phyloP scores from a whole-genome alignment of 2,888 invertebrate species.

The Aphelenchoides bicaudatus region DNA sequence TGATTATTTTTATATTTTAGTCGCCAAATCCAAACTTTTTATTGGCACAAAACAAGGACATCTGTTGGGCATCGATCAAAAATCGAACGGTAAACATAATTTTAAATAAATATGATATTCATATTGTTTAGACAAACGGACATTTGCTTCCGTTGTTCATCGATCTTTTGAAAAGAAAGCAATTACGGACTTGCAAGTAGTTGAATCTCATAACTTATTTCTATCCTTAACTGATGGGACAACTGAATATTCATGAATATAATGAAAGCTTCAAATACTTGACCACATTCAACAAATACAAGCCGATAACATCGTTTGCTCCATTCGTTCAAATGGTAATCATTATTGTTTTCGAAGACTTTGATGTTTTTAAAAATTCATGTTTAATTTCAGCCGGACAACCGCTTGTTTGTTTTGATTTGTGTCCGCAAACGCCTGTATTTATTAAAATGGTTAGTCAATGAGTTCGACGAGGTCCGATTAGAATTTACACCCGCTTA shows the following conservation, averaged over 20 bases:
- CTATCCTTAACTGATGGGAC: conserved; percentile 47
- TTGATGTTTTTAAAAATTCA: conserved; percentile 1
- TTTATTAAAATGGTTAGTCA: conserved; percentile 58
- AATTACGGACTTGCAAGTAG: conserved; percentile 42
- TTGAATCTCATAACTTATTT: conserved; percentile 44
- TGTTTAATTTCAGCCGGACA: conserved; percentile 30
- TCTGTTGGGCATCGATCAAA: conserved; percentile 26
- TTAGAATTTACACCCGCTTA: conserved; percentile 22
- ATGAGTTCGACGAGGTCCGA: conserved; percentile 60
- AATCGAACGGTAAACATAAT: conserved; percentile 23
- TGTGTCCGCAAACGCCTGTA: conserved; percentile 41
- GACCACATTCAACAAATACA: conserved; percentile 24
- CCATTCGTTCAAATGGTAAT: conserved; percentile 32
- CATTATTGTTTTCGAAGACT: background rate
- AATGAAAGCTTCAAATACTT: conserved; percentile 25
- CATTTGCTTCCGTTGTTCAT: conserved; percentile 29
- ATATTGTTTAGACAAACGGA: conserved; percentile 21
- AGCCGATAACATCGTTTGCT: conserved; percentile 31
- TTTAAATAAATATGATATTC: conserved; percentile 21
- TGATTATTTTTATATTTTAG: conserved; percentile 22
- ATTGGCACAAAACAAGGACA: conserved; percentile 33
- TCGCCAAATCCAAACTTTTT: conserved; percentile 26
- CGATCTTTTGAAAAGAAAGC: conserved; percentile 43
- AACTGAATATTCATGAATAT: conserved; percentile 32
- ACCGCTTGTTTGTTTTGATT: conserved; percentile 41